These are phyloP conservation scores for Microctenopoma steveboyesi DNA, from an alignment of 2,797 vertebrate species.

Conservation along the genomic window DNA sequence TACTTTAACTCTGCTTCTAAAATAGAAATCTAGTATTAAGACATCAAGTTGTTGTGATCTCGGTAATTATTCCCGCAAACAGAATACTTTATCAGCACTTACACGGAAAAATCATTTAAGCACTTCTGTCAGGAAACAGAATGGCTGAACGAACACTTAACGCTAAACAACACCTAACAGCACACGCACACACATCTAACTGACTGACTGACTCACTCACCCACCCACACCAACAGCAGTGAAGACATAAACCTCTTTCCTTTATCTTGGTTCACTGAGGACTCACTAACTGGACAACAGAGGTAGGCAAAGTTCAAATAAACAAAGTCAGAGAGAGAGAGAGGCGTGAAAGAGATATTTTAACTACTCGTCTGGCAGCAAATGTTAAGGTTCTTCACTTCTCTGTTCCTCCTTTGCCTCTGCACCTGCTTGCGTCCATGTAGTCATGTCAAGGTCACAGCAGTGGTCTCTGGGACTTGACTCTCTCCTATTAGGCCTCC, in stretches of 20 bases:
- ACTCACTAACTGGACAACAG: constrained; percentile 12
- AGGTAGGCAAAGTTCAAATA: constrained; percentile 3
- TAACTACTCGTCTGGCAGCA: constrained; percentile 32
- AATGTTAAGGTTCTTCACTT: constrained; percentile 34
- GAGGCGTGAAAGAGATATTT: constrained; percentile 13
- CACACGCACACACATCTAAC: too few relatives aligned
- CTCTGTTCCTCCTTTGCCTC: constrained; percentile 15
- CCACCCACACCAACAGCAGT: not conserved
- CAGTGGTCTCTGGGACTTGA: constrained; percentile 38
- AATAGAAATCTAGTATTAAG: constrained; percentile 3
- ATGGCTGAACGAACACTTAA: constrained; percentile 9
- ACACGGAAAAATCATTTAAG: not conserved
- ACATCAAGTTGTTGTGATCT: constrained; percentile 9
- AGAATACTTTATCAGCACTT: constrained; percentile 22
- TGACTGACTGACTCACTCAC: too few relatives aligned
- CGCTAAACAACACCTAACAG: not conserved
- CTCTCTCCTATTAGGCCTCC: constrained; percentile 66
- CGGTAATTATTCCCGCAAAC: constrained; percentile 13
- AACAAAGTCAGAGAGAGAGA: not conserved
- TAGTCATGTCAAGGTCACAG: constrained; percentile 65
- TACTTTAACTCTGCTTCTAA: constrained; percentile 10
- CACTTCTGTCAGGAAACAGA: constrained; percentile 5
- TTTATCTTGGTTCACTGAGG: not conserved
- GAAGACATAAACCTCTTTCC: not conserved
- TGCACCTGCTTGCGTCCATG: constrained; percentile 56